Conservation (phyloP, 2,888 invertebrate genomes). For the Epiblema foenella region DNA sequence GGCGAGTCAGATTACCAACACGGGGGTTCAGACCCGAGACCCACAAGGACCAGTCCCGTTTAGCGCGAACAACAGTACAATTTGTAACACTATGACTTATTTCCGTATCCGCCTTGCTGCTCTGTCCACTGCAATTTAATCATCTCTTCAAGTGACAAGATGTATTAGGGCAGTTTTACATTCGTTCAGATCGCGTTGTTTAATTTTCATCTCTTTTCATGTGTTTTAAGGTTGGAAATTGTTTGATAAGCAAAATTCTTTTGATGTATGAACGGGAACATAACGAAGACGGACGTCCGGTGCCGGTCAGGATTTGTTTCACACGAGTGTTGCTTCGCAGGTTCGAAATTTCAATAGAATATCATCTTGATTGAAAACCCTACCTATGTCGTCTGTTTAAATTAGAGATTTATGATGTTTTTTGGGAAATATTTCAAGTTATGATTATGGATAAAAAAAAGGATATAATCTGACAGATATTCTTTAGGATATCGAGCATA, state of each 20-base stretch:
- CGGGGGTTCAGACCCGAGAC: constrained; percentile 4
- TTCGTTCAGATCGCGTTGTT: constrained; percentile 50
- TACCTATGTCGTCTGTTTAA: neutral
- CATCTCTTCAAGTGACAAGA: constrained; percentile 73
- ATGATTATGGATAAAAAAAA: neutral
- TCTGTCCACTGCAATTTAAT: constrained; percentile 75
- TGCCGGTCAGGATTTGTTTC: constrained; percentile 85
- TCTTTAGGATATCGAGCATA: constrained; percentile 54
- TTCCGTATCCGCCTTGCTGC: constrained; percentile 70
- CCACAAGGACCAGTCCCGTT: constrained; percentile 4
- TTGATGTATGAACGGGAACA: constrained; percentile 83
- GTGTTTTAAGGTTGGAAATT: constrained; percentile 69
- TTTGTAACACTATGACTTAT: constrained; percentile 68
- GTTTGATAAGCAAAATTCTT: constrained; percentile 66
- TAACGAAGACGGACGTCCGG: constrained; percentile 85
- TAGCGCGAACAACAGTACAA: constrained; percentile 52
- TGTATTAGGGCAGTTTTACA: constrained; percentile 72
- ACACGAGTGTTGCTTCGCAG: constrained; percentile 73
- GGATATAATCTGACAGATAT: constrained; percentile 43
- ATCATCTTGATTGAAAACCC: constrained; percentile 39
- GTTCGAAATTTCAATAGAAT: constrained; percentile 51
- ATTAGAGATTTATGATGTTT: neutral
- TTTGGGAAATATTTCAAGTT: neutral
- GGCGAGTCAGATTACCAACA: constrained; percentile 10
- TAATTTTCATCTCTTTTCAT: constrained; percentile 53